Percentiles rank a stretch among this genome's conserved stretches.
phyloP scores from a whole-genome alignment of 2,888 invertebrate genomes.

The Apamea epomidion region DNA sequence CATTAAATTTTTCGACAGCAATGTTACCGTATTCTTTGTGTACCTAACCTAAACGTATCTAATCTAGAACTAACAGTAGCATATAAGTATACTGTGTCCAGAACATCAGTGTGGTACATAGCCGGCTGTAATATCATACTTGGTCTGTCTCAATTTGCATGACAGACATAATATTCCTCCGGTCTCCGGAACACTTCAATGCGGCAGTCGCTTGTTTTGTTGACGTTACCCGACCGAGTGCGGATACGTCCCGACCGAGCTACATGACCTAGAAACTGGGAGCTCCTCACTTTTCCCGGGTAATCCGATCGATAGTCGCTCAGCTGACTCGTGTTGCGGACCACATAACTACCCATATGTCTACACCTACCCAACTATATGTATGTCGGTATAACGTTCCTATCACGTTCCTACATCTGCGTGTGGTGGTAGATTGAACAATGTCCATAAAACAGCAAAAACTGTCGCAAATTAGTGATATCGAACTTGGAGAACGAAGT shows the following conservation, averaged over 20 bases:
- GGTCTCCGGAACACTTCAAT: constrained; percentile 48
- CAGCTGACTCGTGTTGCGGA: constrained; percentile 72
- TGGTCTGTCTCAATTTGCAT: constrained; percentile 45
- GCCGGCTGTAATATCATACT: constrained; percentile 47
- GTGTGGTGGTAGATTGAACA: constrained; percentile 37
- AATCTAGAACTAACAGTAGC: constrained; percentile 27
- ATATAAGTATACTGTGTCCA: constrained; percentile 5
- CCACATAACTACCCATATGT: constrained; percentile 35
- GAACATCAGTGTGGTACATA: constrained; percentile 11
- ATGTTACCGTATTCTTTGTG: constrained; percentile 26
- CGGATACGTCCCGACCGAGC: not conserved
- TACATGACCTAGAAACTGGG: not conserved
- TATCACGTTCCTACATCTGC: constrained; percentile 32
- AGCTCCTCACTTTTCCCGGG: constrained; percentile 56
- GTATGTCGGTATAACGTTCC: constrained; percentile 1
- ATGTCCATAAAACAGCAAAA: constrained; percentile 34
- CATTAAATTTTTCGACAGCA: not conserved
- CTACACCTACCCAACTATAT: constrained; percentile 3
- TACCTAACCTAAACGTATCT: constrained; percentile 18
- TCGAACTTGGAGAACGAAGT: constrained; percentile 17
- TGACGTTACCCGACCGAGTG: constrained; percentile 60
- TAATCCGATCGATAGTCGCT: constrained; percentile 74
- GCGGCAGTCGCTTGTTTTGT: constrained; percentile 67
- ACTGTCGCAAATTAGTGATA: constrained; percentile 36
- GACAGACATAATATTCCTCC: constrained; percentile 49